Evolutionary conservation across 2,888 invertebrate genomes (phyloP), one percentile per base, ranked within the genome.

Genomic region (Cactoblastis cactorum): DNA sequence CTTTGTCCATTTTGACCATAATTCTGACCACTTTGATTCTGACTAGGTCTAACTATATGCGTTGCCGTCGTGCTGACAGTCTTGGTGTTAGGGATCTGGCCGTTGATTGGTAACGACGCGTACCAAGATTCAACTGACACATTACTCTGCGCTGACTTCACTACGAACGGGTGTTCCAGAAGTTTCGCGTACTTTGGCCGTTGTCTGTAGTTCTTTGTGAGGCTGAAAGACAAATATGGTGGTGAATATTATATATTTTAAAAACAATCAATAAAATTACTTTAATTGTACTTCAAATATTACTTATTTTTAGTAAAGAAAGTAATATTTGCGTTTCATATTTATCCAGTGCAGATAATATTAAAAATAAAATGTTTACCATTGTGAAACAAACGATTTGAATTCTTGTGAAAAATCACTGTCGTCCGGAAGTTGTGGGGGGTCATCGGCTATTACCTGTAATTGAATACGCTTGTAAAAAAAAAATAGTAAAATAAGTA

Each of bases 151-250:
- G 95, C 94, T 54, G 96, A 96, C 63, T 93, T 93, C 80, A 93
- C 94, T 49, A 98, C 95, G 83, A 98, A 98, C 15, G 94, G 92
- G 74, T 97, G 96, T 61, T 96, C 95, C 77, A 98, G 91, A 11
- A 98, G 92, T 78, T 96, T 95, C 59, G 93, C 95, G 91, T 98
- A 98, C 85, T 98, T 98, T 56, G 98, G 98, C 67, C 98, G 93
- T 70, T 95, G 93, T 77, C 94, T 93, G 83, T 96, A 97, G 91
- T 98, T 96, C 90, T 98, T 98, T 63, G 95, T 97, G 79, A 98
- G 92, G 91, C 97, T 97, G 85, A 6, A 89, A 90, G 0, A 48
- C 12, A 49, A 45, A 15, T n/a, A n/a, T n/a, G n/a, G n/a, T n/a
- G n/a, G n/a, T n/a, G n/a, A n/a, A n/a, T n/a, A n/a, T n/a, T n/a